A percentile compares a stretch with the other conserved stretches of the same genome.
phyloP scores from a whole-genome alignment of 2,113 vertebrate genomes.

The Notiomystis cincta region DNA sequence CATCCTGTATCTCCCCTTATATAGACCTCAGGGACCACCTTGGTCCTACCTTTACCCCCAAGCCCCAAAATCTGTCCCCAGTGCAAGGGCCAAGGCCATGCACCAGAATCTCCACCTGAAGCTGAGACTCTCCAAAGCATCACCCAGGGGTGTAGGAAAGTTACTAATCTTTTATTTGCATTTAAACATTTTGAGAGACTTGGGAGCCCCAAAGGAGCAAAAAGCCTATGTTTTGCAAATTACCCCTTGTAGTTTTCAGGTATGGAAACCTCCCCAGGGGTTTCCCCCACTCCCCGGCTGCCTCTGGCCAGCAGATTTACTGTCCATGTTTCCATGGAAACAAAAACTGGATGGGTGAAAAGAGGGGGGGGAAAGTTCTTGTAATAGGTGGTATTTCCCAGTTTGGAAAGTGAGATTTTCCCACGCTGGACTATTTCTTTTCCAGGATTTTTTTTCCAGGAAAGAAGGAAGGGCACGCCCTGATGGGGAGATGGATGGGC shows the following conservation, averaged over 20 bases:
- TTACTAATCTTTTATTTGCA: background rate
- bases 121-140: background rate
- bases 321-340: constrained; percentile 23
- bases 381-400: background rate
- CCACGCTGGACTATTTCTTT: background rate
- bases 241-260: constrained; percentile 17
- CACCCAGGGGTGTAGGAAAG: background rate
- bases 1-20: accelerated
- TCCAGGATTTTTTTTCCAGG: background rate
- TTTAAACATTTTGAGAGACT: background rate
- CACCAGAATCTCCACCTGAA: background rate
- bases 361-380: background rate
- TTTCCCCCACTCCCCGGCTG: background rate
- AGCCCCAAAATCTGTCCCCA: background rate
- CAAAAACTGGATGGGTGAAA: background rate
- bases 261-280: background rate
- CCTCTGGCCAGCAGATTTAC: background rate
- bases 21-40: background rate
- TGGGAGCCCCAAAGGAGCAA: background rate
- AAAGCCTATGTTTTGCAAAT: constrained; percentile 39
- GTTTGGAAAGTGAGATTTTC: background rate
- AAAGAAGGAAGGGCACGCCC: background rate
- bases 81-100: background rate
- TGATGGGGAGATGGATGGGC: background rate
- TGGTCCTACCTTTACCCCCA: background rate